Conservation (phyloP, 35 echinoderm and acorn worm genomes). For the Ophiothrix spiculata region DNA sequence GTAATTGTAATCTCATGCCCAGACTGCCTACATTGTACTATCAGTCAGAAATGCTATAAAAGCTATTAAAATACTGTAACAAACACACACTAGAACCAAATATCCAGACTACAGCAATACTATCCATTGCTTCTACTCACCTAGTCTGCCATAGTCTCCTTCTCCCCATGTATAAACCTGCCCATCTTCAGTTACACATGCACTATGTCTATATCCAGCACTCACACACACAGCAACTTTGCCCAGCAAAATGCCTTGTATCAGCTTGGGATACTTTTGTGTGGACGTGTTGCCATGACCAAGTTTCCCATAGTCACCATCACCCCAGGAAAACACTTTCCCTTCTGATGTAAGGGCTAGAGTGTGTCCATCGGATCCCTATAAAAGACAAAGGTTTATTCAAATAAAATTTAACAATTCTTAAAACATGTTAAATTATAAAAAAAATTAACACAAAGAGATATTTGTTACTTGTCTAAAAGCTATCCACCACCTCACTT, state of each 20-base stretch:
- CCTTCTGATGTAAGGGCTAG: conserved; percentile 90
- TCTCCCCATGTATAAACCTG: conserved; percentile 97
- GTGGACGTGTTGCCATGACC: conserved; percentile 94
- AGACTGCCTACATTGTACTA: too few relatives aligned
- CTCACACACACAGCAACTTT: conserved; percentile 89
- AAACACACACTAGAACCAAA: too few relatives aligned
- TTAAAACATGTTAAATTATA: too few relatives aligned
- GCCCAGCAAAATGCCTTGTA: conserved; percentile 65
- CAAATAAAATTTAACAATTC: too few relatives aligned
- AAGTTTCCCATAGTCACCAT: conserved; percentile 95
- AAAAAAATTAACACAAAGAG: not conserved
- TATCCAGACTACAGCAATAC: too few relatives aligned
- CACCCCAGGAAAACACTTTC: conserved; percentile 97
- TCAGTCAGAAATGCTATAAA: too few relatives aligned
- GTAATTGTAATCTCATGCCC: too few relatives aligned
- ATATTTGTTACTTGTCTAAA: too few relatives aligned
- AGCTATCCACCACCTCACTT: too few relatives aligned
- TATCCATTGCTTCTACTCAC: too few relatives aligned
- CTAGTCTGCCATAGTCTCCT: conserved; percentile 97
- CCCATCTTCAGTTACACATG: conserved; percentile 93
- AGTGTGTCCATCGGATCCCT: conserved; percentile 99
- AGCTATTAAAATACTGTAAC: too few relatives aligned
- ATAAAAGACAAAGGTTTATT: conserved; percentile 6
- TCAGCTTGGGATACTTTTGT: conserved; percentile 97
- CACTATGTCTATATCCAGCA: conserved; percentile 92